These are phyloP conservation scores for Stichopus chloronotus DNA, from an alignment of 35 echinoderm and acorn worm genomes.

Conservation along the genomic window DNA sequence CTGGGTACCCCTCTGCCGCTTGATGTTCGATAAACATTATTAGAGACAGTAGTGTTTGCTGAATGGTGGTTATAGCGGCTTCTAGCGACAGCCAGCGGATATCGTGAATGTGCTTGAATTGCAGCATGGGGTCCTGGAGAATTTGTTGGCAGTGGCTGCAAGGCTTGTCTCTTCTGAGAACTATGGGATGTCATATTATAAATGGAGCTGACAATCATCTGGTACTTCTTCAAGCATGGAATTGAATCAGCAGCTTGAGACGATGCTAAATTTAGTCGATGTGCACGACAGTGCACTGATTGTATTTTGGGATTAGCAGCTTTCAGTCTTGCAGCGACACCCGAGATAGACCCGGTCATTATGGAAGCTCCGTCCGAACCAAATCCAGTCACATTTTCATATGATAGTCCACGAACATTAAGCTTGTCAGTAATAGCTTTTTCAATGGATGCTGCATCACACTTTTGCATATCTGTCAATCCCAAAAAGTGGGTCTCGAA, in stretches of 20 bases:
- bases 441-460: slow-evolving; percentile 30
- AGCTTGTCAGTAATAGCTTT: neutral
- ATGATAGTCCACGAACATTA: neutral
- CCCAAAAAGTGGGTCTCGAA: slow-evolving; percentile 17
- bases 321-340: slow-evolving; percentile 35
- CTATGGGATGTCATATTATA: neutral
- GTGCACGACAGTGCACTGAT: slow-evolving; percentile 19
- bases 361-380: slow-evolving; percentile 24
- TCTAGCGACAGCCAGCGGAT: too few species aligned
- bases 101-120: neutral
- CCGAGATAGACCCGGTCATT: slow-evolving; percentile 25
- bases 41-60: neutral
- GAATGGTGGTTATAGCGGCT: too few species aligned
- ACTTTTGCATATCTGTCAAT: slow-evolving; percentile 38
- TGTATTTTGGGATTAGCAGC: slow-evolving; percentile 22
- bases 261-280: slow-evolving; percentile 10
- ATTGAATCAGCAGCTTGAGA: slow-evolving; percentile 10
- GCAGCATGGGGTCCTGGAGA: too few species aligned
- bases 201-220: slow-evolving; percentile 7
- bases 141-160: neutral
- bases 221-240: neutral
- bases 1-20: neutral
- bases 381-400: too few species aligned
- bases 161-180: slow-evolving; percentile 9
- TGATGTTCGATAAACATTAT: neutral